Percentiles rank a stretch among this genome's conserved stretches.
These are phyloP conservation scores for Nymphicus hollandicus DNA, from an alignment of 2,113 vertebrate species.

Conservation along the genomic window DNA sequence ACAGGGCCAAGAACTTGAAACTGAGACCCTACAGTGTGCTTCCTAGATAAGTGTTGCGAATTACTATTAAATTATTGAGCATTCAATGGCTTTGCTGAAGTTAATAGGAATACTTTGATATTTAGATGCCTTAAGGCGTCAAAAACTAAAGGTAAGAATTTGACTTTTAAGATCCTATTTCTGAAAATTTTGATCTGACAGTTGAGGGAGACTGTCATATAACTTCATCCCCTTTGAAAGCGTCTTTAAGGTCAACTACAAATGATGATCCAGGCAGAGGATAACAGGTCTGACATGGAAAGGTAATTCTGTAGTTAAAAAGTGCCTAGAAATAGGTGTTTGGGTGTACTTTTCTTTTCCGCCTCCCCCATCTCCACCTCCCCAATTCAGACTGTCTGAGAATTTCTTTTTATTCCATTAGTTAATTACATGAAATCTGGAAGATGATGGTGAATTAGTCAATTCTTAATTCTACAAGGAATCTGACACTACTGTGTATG, in stretches of 20 bases:
- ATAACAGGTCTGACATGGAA: background rate
- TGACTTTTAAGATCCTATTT: background rate
- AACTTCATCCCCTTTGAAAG: background rate
- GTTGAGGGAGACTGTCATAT: background rate
- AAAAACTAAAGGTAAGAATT: background rate
- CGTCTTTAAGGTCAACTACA: background rate
- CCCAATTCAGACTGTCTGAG: background rate
- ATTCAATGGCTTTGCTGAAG: background rate
- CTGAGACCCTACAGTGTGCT: background rate
- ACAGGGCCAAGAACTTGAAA: background rate
- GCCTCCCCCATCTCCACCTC: rapidly evolving
- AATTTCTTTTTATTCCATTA: background rate
- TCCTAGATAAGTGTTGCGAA: background rate
- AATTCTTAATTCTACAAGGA: background rate
- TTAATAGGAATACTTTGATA: background rate
- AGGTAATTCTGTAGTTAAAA: background rate
- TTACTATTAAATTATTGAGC: background rate
- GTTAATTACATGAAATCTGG: background rate
- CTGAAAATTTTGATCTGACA: background rate
- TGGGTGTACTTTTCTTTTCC: background rate
- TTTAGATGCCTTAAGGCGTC: background rate
- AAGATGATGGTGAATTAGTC: background rate
- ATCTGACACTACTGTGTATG: background rate
- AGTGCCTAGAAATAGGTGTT: background rate
- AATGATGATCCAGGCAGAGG: background rate